Conservation (phyloP, 1,140 invertebrate genomes). For the Trachelipus rathkii region DNA sequence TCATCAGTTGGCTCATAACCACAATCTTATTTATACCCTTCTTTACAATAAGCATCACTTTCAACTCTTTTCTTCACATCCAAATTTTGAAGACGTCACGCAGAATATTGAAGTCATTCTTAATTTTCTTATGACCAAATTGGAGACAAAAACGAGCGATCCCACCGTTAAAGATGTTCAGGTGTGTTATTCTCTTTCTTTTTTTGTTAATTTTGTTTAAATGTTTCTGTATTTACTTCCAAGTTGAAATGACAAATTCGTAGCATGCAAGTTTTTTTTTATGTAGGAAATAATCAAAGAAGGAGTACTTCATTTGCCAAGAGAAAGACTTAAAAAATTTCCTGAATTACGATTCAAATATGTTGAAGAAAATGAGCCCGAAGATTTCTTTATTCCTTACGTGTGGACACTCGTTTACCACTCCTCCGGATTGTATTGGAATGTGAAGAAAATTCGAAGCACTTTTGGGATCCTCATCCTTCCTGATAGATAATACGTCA, state of each 20-base stretch:
- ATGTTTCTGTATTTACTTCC: too few relatives aligned
- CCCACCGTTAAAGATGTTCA: conserved; percentile 39
- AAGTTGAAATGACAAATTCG: too few relatives aligned
- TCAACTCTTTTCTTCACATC: conserved; percentile 76
- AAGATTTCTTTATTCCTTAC: conserved; percentile 99
- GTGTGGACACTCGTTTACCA: conserved; percentile 88
- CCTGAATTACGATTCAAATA: conserved; percentile 98
- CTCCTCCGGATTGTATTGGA: conserved; percentile 77
- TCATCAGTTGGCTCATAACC: conserved; percentile 81
- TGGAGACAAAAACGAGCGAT: conserved; percentile 39
- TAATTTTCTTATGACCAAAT: conserved; percentile 46
- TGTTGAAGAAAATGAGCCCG: conserved; percentile 96
- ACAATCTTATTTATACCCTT: conserved; percentile 91
- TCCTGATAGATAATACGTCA: neutral
- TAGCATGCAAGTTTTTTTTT: neutral
- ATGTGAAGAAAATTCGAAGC: conserved; percentile 46
- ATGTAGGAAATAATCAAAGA: conserved; percentile 41
- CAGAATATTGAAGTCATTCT: conserved; percentile 92
- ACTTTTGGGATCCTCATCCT: conserved; percentile 37
- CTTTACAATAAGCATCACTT: conserved; percentile 92
- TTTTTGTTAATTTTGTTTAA: neutral
- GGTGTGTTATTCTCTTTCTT: conserved; percentile 18
- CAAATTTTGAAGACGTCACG: conserved; percentile 68
- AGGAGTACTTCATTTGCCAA: conserved; percentile 42
- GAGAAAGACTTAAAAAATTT: conserved; percentile 72